Conservation (phyloP, 2,797 vertebrate species). For the Moxostoma hubbsi region DNA sequence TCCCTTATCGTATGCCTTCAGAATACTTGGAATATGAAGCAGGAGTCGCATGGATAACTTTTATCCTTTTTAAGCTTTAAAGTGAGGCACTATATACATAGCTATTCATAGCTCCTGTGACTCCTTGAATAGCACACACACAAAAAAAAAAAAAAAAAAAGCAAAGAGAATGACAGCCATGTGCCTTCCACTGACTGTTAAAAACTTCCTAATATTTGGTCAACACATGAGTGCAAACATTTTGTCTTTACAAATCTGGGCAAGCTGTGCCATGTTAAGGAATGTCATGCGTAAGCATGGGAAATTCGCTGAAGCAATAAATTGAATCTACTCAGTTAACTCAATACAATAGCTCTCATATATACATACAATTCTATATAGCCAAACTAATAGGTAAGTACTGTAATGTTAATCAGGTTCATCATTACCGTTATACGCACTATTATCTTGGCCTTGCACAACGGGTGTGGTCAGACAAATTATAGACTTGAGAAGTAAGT, state of each 20-base stretch:
- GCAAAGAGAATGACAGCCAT: background rate
- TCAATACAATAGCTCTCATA: background rate
- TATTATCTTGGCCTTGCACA: constrained; percentile 63
- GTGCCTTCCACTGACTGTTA: background rate
- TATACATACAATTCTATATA: background rate
- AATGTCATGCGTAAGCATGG: background rate
- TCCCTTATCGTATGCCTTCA: too few species aligned
- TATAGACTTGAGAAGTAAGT: background rate
- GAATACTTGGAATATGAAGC: too few species aligned
- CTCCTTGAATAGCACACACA: background rate
- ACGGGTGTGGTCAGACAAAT: constrained; percentile 61
- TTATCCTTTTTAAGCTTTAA: too few species aligned
- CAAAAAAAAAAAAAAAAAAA: background rate
- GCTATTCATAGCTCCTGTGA: background rate
- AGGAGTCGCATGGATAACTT: too few species aligned
- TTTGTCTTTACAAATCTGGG: background rate
- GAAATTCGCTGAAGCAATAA: background rate
- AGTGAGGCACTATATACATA: too few species aligned
- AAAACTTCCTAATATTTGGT: background rate
- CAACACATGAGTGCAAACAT: background rate
- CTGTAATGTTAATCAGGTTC: background rate
- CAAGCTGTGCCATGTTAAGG: background rate
- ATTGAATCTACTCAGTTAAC: background rate
- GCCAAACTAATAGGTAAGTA: background rate
- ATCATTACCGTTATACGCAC: constrained; percentile 38